Evolutionary conservation across 2,888 invertebrate genomes (phyloP), one percentile per base, ranked within the genome.

Genomic region (Smittia aterrima): DNA sequence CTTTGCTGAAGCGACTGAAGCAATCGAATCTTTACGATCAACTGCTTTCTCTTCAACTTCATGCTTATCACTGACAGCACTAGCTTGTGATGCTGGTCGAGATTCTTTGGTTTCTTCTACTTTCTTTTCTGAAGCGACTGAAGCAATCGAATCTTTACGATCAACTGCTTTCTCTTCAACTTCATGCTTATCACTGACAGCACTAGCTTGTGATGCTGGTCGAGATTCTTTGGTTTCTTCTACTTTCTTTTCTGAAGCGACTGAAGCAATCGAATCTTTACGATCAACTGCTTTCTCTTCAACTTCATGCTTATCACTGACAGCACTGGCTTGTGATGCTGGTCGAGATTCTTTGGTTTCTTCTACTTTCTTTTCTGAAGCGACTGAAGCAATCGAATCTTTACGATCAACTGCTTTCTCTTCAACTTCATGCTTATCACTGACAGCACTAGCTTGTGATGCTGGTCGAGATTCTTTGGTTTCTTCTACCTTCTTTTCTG

Each of bases 1-100:
- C 22, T 18, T 68, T 38, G 13, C 38, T 7, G 62, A 62, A 18
- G 20, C 25, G 20, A 62, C 13, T 9, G 62, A 62, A 20, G 25
- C 62, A 20, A 62, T 20, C 13, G 62, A 62, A 9, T 62, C 62
- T 13, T 62, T 62, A 6, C 73, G 64, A 20, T 70, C 66, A 32
- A 24, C 38, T 16, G 13, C 20, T 71, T 71, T 58, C 7, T 13
- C 40, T 22, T 68, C 41, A n/a, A 16, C 20, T 1, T 41, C 47
- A 6, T 11, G 20, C 27, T 67, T 74, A 11, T 79, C 75, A 6
- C 75, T 76, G 4, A 53, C 66, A n/a, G 75, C 73, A 22, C 74
- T 75, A 76, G 67, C 54, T 22, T 75, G 32, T 0, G 77, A 77
- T 72, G 75, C 75, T 75, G 22, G 76, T 66, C 16, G 54, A 53